Evolutionary conservation across 2,113 vertebrate species (phyloP), one percentile per base, ranked within the genome.

Genomic region (Kryptolebias marmoratus): DNA sequence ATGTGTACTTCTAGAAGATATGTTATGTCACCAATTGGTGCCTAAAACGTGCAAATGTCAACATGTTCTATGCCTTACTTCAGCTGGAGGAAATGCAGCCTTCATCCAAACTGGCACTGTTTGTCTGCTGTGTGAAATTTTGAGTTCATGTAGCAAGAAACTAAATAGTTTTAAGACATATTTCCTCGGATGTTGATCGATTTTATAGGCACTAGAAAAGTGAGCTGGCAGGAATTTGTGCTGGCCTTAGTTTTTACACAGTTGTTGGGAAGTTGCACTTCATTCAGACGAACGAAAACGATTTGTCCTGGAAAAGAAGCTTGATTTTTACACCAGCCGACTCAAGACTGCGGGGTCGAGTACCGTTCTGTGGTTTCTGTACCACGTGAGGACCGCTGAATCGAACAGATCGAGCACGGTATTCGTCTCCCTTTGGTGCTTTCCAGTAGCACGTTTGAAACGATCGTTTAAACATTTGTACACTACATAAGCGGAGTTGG

Each of bases 401-500:
- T 49, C 12, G 4, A 42, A 42, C 39, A 10, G 10, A 9, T 8
- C 39, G 10, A 42, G 52, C 36, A 67, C 58, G 69, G 68, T 75
- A 49, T 28, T 60, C 15, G 0, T 73, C 28, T 57, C 68, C 18
- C 69, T 32, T 39, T 0, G 27, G 16, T 30, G 44, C 7, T 1
- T 36, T 36, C 2, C 39, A 62, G 9, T 69, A 30, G 52, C 15
- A 45, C 39, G 5, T 75, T 54, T 36, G 16, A n/a, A 54, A 64
- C 55, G 10, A 36, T 4, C 7, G 7, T 22, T 22, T 22, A 36
- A 36, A 36, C 7, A 44, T 75, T 68, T 63, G 36, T 57, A 80
- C 60, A 75, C 69, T 75, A 75, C 64, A 61, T 54, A 48, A 67
- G n/a, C 16, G 44, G 22, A 45, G 30, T 11, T 52, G n/a, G 45